Evolutionary conservation across 2,888 invertebrate genomes (phyloP).

Genomic region (Campaea margaritaria): DNA sequence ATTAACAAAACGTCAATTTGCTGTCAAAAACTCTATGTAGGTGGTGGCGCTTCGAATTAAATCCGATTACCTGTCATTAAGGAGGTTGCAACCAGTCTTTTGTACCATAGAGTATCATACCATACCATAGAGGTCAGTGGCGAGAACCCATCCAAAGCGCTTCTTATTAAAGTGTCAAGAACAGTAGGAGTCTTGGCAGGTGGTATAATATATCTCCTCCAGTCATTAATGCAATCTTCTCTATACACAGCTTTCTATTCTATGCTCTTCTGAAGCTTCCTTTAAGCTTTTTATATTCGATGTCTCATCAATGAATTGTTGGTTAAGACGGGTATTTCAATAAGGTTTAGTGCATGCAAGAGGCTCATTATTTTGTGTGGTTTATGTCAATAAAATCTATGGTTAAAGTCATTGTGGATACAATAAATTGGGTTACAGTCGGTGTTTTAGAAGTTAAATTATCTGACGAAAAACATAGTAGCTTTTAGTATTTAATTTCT

Average conservation of each 20-base stretch:
- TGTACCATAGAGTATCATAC: no score
- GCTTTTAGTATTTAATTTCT: no score
- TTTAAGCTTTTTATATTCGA: conserved; percentile 53
- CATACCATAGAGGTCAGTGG: no score
- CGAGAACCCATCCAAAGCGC: conserved; percentile 12
- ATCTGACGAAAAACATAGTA: no score
- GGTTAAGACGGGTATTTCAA: conserved; percentile 55
- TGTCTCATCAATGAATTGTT: conserved; percentile 33
- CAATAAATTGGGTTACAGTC: neutral
- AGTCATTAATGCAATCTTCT: conserved; percentile 68
- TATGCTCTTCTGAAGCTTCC: conserved; percentile 58
- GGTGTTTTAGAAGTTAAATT: neutral
- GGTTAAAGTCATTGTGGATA: conserved; percentile 1
- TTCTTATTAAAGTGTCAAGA: conserved; percentile 40
- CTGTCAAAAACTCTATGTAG: no score
- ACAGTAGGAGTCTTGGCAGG: conserved; percentile 47
- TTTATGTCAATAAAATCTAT: conserved; percentile 20
- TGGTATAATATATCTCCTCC: conserved; percentile 62
- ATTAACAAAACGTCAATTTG: no score
- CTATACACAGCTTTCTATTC: conserved; percentile 64
- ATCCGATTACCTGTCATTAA: no score
- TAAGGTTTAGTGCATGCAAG: conserved; percentile 55
- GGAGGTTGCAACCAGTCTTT: no score
- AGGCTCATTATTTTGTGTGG: conserved; percentile 23
- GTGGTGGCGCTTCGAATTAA: no score